Conservation (phyloP, 2,888 invertebrate species). For the Caenorhabditis drosophilae region DNA sequence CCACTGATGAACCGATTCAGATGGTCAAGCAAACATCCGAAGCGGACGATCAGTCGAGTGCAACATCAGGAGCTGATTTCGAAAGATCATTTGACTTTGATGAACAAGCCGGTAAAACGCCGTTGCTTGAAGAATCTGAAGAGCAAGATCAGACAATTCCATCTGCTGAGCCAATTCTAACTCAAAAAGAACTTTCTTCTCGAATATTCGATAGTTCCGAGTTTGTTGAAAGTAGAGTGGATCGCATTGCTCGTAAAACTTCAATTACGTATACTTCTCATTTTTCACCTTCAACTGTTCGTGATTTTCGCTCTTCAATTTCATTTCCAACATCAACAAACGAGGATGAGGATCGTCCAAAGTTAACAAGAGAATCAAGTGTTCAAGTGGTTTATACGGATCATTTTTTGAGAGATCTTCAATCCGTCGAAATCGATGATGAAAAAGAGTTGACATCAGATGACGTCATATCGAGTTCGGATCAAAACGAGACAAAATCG, state of each 20-base stretch:
- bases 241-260: conserved; percentile 14
- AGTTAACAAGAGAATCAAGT: conserved; percentile 24
- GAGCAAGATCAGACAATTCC: too few relatives aligned
- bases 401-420: conserved; percentile 32
- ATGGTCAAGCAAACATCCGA: too few relatives aligned
- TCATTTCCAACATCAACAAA: conserved; percentile 18
- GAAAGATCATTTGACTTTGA: too few relatives aligned
- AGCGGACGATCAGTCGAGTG: too few relatives aligned
- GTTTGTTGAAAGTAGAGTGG: too few relatives aligned
- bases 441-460: not conserved
- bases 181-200: too few relatives aligned
- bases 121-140: too few relatives aligned
- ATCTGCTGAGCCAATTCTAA: too few relatives aligned
- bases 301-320: conserved; percentile 22
- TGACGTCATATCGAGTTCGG: conserved; percentile 7
- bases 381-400: conserved; percentile 39
- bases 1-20: too few relatives aligned
- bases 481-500: conserved; percentile 14
- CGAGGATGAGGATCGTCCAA: conserved; percentile 9
- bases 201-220: too few relatives aligned
- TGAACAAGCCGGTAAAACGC: too few relatives aligned
- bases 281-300: conserved; percentile 17
- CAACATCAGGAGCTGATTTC: too few relatives aligned
- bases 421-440: conserved; percentile 20
- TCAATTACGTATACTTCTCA: conserved; percentile 33